A percentile compares a stretch with the other conserved stretches of the same genome.
These are phyloP conservation scores for Probaryconus sp. DNA, from an alignment of 1,140 invertebrate genomes.

Conservation along the genomic window DNA sequence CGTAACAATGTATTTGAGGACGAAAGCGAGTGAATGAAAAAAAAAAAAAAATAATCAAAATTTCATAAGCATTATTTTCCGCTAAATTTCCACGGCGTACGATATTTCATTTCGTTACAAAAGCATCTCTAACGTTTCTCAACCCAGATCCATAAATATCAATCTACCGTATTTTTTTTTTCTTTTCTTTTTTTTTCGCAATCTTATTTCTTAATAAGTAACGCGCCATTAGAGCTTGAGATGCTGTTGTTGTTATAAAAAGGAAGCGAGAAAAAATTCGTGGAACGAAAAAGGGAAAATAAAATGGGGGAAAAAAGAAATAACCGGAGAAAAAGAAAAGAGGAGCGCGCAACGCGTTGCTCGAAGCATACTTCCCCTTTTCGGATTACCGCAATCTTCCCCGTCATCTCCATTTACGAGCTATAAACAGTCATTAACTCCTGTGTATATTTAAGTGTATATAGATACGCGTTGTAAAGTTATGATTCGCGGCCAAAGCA, in stretches of 20 bases:
- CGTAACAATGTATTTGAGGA: too few species aligned
- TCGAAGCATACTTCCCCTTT: conserved; percentile 22
- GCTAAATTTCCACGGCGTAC: conserved; percentile 20
- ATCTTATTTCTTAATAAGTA: conserved; percentile 35
- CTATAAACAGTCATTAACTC: conserved; percentile 50
- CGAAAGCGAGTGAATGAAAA: too few species aligned
- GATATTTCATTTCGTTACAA: conserved; percentile 32
- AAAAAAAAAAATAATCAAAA: too few species aligned
- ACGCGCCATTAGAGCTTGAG: conserved; percentile 1
- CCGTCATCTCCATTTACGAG: conserved; percentile 43
- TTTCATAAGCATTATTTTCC: too few species aligned
- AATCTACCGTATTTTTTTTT: conserved; percentile 21
- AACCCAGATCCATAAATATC: conserved; percentile 50
- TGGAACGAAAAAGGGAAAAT: too few species aligned
- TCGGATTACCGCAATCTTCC: conserved; percentile 43
- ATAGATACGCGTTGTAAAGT: conserved; percentile 4
- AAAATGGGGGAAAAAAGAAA: conserved; percentile 1
- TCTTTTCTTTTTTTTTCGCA: background rate
- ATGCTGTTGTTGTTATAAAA: background rate
- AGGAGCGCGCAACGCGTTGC: conserved; percentile 8
- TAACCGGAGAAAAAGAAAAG: background rate
- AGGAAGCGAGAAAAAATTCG: conserved; percentile 13
- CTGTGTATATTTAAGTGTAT: conserved; percentile 11
- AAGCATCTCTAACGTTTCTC: conserved; percentile 21
- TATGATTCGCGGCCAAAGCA: conserved; percentile 31